Conservation (phyloP, 2,113 vertebrate genomes). For the Catagonus wagneri region DNA sequence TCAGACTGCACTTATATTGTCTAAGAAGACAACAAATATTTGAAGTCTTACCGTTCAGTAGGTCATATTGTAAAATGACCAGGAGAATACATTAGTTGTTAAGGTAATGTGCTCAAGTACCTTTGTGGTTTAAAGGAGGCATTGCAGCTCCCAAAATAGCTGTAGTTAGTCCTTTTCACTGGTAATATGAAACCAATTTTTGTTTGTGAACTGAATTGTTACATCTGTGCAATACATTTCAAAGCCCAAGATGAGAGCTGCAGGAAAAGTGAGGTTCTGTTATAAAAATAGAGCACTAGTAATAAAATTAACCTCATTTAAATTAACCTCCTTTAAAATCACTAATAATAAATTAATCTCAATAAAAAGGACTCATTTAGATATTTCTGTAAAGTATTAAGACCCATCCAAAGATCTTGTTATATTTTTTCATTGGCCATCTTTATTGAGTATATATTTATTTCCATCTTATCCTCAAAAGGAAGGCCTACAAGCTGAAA, state of each 20-base stretch:
- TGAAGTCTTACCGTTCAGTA: not conserved
- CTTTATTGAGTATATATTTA: not conserved
- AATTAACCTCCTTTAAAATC: conserved; percentile 25
- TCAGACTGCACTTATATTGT: conserved; percentile 42
- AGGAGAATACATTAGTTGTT: conserved; percentile 34
- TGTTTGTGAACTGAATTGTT: conserved; percentile 57
- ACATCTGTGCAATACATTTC: conserved; percentile 24
- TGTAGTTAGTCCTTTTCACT: conserved; percentile 30
- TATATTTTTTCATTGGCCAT: conserved; percentile 12
- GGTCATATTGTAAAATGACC: conserved; percentile 31
- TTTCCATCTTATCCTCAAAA: conserved; percentile 28
- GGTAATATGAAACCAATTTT: conserved; percentile 52
- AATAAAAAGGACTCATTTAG: conserved; percentile 44
- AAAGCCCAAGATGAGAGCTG: not conserved
- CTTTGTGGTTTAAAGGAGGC: conserved; percentile 42
- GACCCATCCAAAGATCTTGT: not conserved
- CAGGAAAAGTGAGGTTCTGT: not conserved
- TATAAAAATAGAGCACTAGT: conserved; percentile 28
- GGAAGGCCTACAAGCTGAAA: not conserved
- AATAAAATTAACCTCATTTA: conserved; percentile 46
- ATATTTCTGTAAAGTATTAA: not conserved
- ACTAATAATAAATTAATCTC: conserved; percentile 38
- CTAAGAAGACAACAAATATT: conserved; percentile 16
- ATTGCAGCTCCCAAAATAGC: not conserved
- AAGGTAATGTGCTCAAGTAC: conserved; percentile 45